Conservation (phyloP, 2,888 invertebrate species). For the Dryomyza anilis region DNA sequence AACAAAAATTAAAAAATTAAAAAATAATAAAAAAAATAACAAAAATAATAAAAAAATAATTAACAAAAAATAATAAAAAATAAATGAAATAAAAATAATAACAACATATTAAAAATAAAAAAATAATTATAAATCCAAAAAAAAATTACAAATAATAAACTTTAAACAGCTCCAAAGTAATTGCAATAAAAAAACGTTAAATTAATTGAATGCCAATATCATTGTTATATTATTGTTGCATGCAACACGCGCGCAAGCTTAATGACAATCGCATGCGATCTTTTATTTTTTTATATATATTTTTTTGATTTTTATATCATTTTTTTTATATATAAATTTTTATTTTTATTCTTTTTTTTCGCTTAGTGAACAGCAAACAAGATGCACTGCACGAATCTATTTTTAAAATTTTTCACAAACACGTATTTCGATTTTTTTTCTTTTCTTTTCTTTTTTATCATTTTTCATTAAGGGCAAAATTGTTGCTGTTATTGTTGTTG, state of each 20-base stretch:
- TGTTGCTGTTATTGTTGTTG: slow-evolving; percentile 1
- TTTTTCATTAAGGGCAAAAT: slow-evolving; percentile 33
- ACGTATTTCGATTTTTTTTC: slow-evolving; percentile 9
- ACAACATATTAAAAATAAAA: neutral
- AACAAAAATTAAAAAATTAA: too few species aligned
- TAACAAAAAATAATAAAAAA: neutral
- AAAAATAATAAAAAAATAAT: neutral
- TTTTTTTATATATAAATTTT: neutral
- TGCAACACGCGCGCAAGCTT: slow-evolving; percentile 4
- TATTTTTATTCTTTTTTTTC: neutral
- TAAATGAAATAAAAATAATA: neutral
- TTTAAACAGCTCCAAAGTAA: too few species aligned
- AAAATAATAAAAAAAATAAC: too few species aligned
- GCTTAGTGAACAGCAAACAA: neutral
- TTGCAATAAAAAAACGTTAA: neutral
- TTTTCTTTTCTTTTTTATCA: slow-evolving; percentile 10
- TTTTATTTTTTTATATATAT: neutral
- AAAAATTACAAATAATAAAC: too few species aligned
- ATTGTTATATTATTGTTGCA: neutral
- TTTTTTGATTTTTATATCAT: neutral
- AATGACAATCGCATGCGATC: slow-evolving; percentile 17
- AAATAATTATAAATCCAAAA: too few species aligned
- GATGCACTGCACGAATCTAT: slow-evolving; percentile 7
- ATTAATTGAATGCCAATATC: neutral
- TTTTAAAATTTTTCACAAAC: slow-evolving; percentile 18